Evolutionary conservation across 1,140 invertebrate species (phyloP), one percentile per base, ranked within the genome.

Genomic region (Leptonema lineaticorne): DNA sequence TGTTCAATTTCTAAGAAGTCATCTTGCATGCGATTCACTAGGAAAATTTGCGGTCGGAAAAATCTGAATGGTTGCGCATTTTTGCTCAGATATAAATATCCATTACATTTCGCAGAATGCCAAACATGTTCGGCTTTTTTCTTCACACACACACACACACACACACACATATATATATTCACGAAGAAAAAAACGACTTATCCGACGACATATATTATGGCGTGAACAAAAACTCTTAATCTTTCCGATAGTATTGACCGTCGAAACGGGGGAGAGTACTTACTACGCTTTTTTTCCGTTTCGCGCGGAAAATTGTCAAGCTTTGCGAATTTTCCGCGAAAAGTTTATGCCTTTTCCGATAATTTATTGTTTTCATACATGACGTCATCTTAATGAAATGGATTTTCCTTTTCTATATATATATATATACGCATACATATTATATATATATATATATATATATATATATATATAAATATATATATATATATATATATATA

Each of bases 181-280:
- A n/a, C n/a, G n/a, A n/a, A n/a, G n/a, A n/a, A n/a, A n/a, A n/a
- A n/a, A n/a, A n/a, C n/a, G n/a, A n/a, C n/a, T n/a, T n/a, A n/a
- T n/a, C n/a, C n/a, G n/a, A n/a, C n/a, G n/a, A n/a, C 37, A 45
- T 53, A 53, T 53, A 53, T 53, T 24, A 53, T 53, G 24, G 18
- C 22, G n/a, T n/a, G 22, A 53, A 26, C 50, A 53, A 53, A 53
- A 20, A 53, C 9, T 53, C 20, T 8, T 53, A 53, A 26, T 53
- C 50, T 53, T 53, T 53, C 27, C 20, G 24, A 53, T 22, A 22
- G 46, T 20, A 22, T 48, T 22, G 9, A 16, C 37, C 11, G 16
- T 41, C 16, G 11, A 3, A 4, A n/a, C n/a, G n/a, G n/a, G n/a
- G n/a, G n/a, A 5, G 24, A 26, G 50, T 53, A 50, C 46, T 50